Evolutionary conservation across 2,888 invertebrate species (phyloP), one percentile per base, ranked within the genome.

Genomic region (Apeira syringaria): DNA sequence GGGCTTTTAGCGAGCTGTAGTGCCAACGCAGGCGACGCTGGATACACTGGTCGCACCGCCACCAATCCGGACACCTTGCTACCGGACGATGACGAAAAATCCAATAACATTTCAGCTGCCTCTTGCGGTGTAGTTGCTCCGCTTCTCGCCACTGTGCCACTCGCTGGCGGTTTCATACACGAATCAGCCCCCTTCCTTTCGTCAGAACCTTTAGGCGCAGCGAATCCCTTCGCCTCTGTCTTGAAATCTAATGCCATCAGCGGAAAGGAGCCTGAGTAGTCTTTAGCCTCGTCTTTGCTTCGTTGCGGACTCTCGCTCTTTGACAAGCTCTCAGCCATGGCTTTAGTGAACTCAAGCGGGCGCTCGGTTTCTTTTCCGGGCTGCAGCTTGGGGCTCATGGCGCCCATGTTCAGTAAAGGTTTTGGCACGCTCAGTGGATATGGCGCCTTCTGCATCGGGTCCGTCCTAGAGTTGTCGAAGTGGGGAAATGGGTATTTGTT

Each of bases 1-100:
- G 95, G 95, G 39, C 94, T 94, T 70, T 95, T 95, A 27, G 95
- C 94, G 50, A 95, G 93, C 71, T 94, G 95, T 57, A 95, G 91
- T 2, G 20, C 20, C 41, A 95, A 91, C 2, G 67, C 67, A 5
- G 94, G 91, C 3, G 68, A 64, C 5, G 94, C 43, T 94, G 91
- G 91, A 55, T 90, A 91, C 56, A 92, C 90, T 0, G 91, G 91
- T 43, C 92, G 74, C 45, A 92, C 92, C 2, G 92, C 90, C 30
- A 89, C 82, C 61, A 92, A 66, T 1, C 88, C 89, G 2, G 91
- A 91, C 12, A 91, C 88, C 51, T 91, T 88, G 50, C 90, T 92
- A 18, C 91, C 92, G 1, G 92, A 90, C 6, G 90, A 86, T 7
- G 92, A 88, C 0, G 94, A 93, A 65, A 93, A 94, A 64, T 94